Evolutionary conservation across 2,113 vertebrate species (phyloP), one percentile per base, ranked within the genome.

Genomic region (Raja brachyura): DNA sequence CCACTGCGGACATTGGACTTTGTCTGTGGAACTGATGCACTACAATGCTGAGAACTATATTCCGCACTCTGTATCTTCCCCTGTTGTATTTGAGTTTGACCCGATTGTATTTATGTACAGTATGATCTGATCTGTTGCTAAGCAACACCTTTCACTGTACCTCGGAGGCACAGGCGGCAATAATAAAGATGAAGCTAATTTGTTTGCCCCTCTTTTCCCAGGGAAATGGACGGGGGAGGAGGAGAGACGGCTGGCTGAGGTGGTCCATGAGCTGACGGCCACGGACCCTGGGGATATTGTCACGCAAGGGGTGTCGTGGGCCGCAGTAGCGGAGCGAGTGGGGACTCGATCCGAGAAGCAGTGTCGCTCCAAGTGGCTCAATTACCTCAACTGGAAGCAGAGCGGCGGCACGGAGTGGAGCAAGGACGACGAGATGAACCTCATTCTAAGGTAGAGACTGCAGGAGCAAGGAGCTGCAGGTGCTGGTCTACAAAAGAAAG

Each of bases 331-430:
- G 1, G 98, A 99, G 63, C 96, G 97, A 93, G 99, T 99, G 0
- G 97, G 98, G 93, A 98, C 98, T 0, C 98, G 99, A 94, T 99
- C 99, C 1, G 99, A 99, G 96, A 99, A 99, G 94, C 99, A 99
- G 76, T 99, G 99, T 93, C 98, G 99, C 83, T 99, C 99, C 0
- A 99, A 99, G 78, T 99, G 99, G 99, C 96, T 99, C 93, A 99
- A 99, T 95, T 99, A 99, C 96, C 97, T 99, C 93, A 99, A 99
- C 97, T 99, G 99, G 99, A 99, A 99, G 94, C 99, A 99, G 94
- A 99, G 98, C 31, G 99, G 99, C 66, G 99, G 99, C 25, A 99
- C 98, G 0, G 98, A 99, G 94, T 99, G 98, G 99, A 99, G 97
- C 94, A 99, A 99, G 96, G 99, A 99, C 93, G 98, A 99, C 93